Conservation (phyloP, 2,113 vertebrate species). For the Scortum barcoo region DNA sequence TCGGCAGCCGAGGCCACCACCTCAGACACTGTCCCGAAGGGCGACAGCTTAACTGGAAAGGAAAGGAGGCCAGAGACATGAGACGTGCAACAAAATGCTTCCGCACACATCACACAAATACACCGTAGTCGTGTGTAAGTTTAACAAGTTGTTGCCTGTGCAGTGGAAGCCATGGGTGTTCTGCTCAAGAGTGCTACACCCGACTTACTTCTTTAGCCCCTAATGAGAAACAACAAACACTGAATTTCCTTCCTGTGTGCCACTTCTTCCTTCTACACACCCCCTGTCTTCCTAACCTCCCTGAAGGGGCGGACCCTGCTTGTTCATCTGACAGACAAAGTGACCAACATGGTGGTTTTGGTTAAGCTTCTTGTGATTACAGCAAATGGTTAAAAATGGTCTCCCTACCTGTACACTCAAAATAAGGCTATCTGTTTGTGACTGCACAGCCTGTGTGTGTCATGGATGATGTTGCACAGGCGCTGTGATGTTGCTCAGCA, state of each 20-base stretch:
- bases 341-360: neutral
- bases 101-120: neutral
- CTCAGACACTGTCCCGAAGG: conserved; percentile 29
- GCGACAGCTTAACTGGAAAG: conserved; percentile 6
- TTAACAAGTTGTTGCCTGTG: conserved; percentile 51
- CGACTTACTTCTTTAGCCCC: conserved; percentile 21
- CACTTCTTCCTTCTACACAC: conserved; percentile 11
- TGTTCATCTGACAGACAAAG: conserved; percentile 1
- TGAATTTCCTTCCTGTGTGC: conserved; percentile 64
- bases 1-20: conserved; percentile 38
- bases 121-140: conserved; percentile 39
- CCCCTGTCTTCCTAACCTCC: neutral
- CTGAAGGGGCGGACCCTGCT: conserved; percentile 8
- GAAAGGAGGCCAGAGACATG: neutral
- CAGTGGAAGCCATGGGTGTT: conserved; percentile 21
- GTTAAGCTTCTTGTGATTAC: neutral
- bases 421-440: neutral
- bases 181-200: conserved; percentile 14
- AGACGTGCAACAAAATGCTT: neutral
- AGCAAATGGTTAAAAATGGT: neutral
- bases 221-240: conserved; percentile 55
- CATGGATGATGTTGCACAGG: neutral
- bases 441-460: neutral
- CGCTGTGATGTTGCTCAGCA: neutral
- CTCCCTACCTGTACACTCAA: neutral